phyloP scores from a whole-genome alignment of 2,113 vertebrate genomes.

The Climacteris rufus region DNA sequence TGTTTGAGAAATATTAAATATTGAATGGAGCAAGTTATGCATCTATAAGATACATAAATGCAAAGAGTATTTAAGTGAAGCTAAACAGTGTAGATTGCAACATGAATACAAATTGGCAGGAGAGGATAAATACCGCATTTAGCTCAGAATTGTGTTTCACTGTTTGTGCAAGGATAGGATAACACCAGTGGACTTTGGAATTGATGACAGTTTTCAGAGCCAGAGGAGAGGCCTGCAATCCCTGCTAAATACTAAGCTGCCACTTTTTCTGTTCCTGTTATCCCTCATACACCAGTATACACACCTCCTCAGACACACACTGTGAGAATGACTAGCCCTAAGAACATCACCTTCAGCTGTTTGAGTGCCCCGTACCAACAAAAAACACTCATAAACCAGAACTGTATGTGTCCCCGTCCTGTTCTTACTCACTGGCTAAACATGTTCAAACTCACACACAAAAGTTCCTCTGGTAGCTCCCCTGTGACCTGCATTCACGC shows the following conservation, averaged over 20 bases:
- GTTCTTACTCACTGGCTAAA: background rate
- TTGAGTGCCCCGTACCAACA: background rate
- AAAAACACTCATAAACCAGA: background rate
- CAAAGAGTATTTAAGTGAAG: background rate
- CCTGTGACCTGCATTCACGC: background rate
- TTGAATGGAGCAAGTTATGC: background rate
- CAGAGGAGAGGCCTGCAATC: background rate
- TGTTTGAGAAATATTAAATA: background rate
- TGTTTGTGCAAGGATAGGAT: background rate
- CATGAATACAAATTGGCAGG: background rate
- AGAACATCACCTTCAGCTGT: background rate
- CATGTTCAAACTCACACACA: background rate
- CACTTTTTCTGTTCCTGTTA: rapidly evolving
- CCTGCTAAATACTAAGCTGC: background rate
- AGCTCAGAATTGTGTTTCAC: background rate
- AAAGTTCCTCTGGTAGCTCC: background rate
- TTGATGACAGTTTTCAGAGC: background rate
- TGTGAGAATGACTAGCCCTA: rapidly evolving
- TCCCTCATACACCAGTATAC: background rate
- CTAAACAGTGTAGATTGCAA: background rate
- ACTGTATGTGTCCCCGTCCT: rapidly evolving
- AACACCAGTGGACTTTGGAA: background rate
- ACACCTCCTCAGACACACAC: rapidly evolving
- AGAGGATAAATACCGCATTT: background rate
- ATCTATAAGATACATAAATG: background rate